Evolutionary conservation across 2,113 vertebrate species (phyloP).

Genomic region (Redunca redunca): DNA sequence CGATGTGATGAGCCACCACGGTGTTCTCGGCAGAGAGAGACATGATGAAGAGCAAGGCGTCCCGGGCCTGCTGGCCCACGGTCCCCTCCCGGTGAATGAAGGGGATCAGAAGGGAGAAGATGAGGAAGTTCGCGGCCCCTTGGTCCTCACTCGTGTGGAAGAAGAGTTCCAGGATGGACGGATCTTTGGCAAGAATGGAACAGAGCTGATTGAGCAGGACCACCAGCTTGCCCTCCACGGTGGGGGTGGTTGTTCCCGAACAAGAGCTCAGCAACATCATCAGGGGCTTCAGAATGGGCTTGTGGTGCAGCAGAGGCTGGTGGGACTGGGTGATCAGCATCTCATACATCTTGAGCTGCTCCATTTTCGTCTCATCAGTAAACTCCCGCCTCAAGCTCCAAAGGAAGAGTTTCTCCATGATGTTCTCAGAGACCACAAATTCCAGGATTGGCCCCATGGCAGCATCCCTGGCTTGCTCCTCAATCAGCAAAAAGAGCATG

Average conservation of each 20-base stretch:
- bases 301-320: slow-evolving; percentile 96
- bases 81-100: slow-evolving; percentile 96
- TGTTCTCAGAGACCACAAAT: slow-evolving; percentile 97
- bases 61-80: slow-evolving; percentile 96
- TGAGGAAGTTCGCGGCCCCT: slow-evolving; percentile 97
- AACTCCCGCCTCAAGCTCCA: slow-evolving; percentile 96
- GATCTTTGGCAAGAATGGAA: slow-evolving; percentile 94
- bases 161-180: slow-evolving; percentile 94
- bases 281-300: slow-evolving; percentile 93
- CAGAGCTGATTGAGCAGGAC: slow-evolving; percentile 94
- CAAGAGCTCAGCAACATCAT: slow-evolving; percentile 98
- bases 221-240: slow-evolving; percentile 91
- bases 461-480: slow-evolving; percentile 89
- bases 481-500: slow-evolving; percentile 95
- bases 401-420: slow-evolving; percentile 98
- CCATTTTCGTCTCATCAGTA: slow-evolving; percentile 95
- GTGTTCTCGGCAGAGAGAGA: slow-evolving; percentile 94
- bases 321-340: slow-evolving; percentile 93
- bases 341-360: slow-evolving; percentile 98
- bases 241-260: slow-evolving; percentile 82
- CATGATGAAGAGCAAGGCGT: slow-evolving; percentile 96
- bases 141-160: slow-evolving; percentile 99
- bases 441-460: slow-evolving; percentile 99
- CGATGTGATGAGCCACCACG: slow-evolving; percentile 91
- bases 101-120: slow-evolving; percentile 97